A percentile compares a stretch with the other conserved stretches of the same genome.
These are phyloP conservation scores for Hydrochoerus hydrochaeris DNA, from an alignment of 2,113 vertebrate genomes.

Conservation along the genomic window DNA sequence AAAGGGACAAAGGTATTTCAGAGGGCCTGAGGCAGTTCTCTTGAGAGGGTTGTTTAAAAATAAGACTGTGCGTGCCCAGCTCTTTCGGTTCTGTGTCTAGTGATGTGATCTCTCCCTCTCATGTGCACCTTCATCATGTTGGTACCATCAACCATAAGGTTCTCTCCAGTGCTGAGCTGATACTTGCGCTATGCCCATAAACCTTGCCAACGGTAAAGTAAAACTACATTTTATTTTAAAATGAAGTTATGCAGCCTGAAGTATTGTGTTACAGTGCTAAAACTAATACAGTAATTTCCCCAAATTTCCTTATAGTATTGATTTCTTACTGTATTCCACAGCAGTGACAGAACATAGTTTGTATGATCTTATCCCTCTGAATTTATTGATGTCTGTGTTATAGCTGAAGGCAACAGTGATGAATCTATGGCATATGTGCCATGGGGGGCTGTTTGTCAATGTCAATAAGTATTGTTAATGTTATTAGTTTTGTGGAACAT, in stretches of 20 bases:
- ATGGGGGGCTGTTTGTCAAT: not conserved
- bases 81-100: not conserved
- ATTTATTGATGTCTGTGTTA: not conserved
- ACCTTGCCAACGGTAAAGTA: not conserved
- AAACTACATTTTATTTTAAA: not conserved
- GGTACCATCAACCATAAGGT: not conserved
- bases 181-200: not conserved
- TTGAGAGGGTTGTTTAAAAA: not conserved
- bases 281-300: not conserved
- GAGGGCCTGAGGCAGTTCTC: not conserved
- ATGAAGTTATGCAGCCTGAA: not conserved
- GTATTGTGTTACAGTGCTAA: not conserved
- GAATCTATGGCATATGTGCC: not conserved
- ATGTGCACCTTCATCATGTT: not conserved
- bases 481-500: not conserved
- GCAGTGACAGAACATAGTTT: not conserved
- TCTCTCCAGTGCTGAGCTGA: too few species aligned
- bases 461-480: not conserved
- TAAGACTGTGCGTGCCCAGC: accelerated
- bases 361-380: not conserved
- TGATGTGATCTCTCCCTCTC: too few species aligned
- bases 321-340: not conserved
- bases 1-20: not conserved
- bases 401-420: not conserved
- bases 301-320: not conserved